Evolutionary conservation across 2,797 vertebrate genomes (phyloP).

Genomic region (Anabas testudineus): DNA sequence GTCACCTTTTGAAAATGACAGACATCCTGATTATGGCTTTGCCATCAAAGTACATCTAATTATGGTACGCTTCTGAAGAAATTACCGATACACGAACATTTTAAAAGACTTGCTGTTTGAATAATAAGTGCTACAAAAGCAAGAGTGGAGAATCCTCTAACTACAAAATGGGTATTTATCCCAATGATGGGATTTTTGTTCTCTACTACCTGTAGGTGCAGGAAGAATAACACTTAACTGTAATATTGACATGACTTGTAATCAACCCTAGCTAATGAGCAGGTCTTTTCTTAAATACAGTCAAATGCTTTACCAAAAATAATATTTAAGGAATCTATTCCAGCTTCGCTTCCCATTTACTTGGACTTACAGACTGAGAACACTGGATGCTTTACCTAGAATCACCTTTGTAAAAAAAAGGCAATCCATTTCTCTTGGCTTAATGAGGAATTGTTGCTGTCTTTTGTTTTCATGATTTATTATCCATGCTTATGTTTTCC

Average conservation of each 20-base stretch:
- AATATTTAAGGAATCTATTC: not conserved
- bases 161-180: not conserved
- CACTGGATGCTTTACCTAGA: constrained; percentile 4
- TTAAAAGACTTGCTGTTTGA: not conserved
- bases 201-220: not conserved
- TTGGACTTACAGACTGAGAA: not conserved
- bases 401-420: not conserved
- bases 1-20: constrained; percentile 7
- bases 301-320: constrained; percentile 1
- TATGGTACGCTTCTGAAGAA: not conserved
- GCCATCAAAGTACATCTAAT: constrained; percentile 13
- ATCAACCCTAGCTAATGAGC: constrained; percentile 6
- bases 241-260: not conserved
- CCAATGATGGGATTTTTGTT: too few relatives aligned
- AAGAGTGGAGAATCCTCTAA: not conserved
- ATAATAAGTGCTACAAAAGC: not conserved
- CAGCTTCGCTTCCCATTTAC: not conserved
- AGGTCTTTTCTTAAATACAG: not conserved
- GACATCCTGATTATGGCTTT: constrained; percentile 4
- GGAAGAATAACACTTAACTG: not conserved
- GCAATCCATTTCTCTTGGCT: constrained; percentile 1
- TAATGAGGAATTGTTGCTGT: constrained; percentile 22
- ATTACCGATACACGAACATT: not conserved
- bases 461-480: constrained; percentile 47
- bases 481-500: constrained; percentile 31